Evolutionary conservation across 2,888 invertebrate genomes (phyloP).

Genomic region (Limnephilus marmoratus): DNA sequence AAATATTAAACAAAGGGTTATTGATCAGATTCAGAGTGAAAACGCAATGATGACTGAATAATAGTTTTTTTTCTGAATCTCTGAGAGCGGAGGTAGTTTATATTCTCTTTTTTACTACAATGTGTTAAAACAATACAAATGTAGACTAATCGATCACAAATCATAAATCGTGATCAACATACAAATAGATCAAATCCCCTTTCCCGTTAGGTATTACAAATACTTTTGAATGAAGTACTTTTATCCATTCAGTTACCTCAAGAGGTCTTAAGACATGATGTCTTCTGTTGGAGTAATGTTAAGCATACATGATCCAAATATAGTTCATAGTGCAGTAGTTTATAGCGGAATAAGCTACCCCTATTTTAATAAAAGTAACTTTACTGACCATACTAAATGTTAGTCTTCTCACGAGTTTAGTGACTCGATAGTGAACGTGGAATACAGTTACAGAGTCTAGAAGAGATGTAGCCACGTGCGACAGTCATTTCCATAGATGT

Average conservation of each 20-base stretch:
- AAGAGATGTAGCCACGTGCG: background rate
- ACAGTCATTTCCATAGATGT: background rate
- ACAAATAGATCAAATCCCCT: background rate
- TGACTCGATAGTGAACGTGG: background rate
- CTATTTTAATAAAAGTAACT: conserved; percentile 47
- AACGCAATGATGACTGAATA: background rate
- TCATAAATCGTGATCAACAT: background rate
- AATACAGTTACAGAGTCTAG: conserved; percentile 2
- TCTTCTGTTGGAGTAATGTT: conserved; percentile 49
- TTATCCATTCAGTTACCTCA: conserved; percentile 46
- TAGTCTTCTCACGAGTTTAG: conserved; percentile 2
- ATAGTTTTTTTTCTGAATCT: background rate
- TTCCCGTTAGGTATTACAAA: conserved; percentile 6
- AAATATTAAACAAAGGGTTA: background rate
- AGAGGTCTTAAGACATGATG: conserved; percentile 17
- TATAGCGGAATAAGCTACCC: conserved; percentile 2
- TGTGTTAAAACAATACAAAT: background rate
- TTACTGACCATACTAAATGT: conserved; percentile 63
- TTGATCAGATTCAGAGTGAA: background rate
- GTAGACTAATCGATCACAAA: background rate
- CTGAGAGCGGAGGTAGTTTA: background rate
- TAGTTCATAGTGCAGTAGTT: conserved; percentile 56
- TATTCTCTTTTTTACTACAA: background rate
- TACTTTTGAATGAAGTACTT: conserved; percentile 19
- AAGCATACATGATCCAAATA: conserved; percentile 64